A percentile compares a stretch with the other conserved stretches of the same genome.
phyloP scores from a whole-genome alignment of 2,888 invertebrate species.

The Achlya flavicornis region DNA sequence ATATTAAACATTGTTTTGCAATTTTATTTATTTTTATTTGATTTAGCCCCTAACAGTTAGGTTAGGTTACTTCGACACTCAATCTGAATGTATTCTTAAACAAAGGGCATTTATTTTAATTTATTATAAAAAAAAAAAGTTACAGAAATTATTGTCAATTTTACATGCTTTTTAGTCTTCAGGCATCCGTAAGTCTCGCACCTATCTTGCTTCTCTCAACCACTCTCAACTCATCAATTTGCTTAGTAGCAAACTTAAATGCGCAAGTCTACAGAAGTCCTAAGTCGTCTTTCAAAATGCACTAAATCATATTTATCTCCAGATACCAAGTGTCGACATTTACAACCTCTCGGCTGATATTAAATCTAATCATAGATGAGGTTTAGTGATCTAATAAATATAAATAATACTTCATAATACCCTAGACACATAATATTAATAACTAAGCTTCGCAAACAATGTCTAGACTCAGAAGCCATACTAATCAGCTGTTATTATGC shows the following conservation, averaged over 20 bases:
- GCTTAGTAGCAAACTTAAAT: neutral
- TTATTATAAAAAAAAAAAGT: too few species aligned
- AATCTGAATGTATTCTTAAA: too few species aligned
- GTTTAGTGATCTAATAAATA: neutral
- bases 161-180: too few species aligned
- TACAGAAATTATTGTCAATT: too few species aligned
- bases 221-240: too few species aligned
- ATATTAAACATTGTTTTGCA: too few species aligned
- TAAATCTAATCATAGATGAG: neutral
- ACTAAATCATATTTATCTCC: constrained; percentile 28
- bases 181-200: too few species aligned
- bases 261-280: neutral
- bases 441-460: neutral
- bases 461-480: neutral
- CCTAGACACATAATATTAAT: neutral
- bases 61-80: too few species aligned
- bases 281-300: constrained; percentile 15
- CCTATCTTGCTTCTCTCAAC: too few species aligned
- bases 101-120: too few species aligned
- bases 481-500: neutral
- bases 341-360: constrained; percentile 5
- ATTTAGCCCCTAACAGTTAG: too few species aligned
- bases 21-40: too few species aligned
- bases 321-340: neutral
- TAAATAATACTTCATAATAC: neutral